A percentile compares a stretch with the other conserved stretches of the same genome.
Evolutionary conservation across 2,888 invertebrate species (phyloP).

Genomic region (Encarsia formosa): DNA sequence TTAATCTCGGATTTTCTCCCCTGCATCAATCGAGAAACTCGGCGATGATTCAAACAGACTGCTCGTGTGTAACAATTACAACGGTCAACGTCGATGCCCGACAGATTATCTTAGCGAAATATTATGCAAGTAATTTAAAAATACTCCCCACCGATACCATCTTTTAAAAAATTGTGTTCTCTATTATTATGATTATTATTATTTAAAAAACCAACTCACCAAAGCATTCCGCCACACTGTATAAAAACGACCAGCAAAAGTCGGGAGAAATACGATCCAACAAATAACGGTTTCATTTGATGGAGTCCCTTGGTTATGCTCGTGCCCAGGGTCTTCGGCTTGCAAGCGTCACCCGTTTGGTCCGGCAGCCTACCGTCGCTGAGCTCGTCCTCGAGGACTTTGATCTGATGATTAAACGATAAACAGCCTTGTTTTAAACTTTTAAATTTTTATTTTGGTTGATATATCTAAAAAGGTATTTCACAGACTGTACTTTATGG

Average conservation of each 20-base stretch:
- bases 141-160: no score
- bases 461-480: no score
- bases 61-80: no score
- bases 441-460: no score
- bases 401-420: slow-evolving; percentile 11
- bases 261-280: slow-evolving; percentile 59
- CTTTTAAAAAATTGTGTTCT: background rate
- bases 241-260: slow-evolving; percentile 62
- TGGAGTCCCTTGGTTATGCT: slow-evolving; percentile 47
- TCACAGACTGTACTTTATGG: no score
- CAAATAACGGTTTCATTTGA: slow-evolving; percentile 65
- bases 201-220: slow-evolving; percentile 6
- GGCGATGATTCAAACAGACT: no score
- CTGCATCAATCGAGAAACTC: no score
- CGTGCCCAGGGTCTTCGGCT: slow-evolving; percentile 48
- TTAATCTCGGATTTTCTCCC: no score
- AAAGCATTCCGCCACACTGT: slow-evolving; percentile 51
- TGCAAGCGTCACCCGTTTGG: background rate
- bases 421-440: slow-evolving; percentile 14
- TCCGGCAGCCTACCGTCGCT: slow-evolving; percentile 1
- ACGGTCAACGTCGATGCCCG: no score
- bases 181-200: background rate
- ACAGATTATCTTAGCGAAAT: no score
- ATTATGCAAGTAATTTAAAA: no score
- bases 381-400: slow-evolving; percentile 15